These are phyloP conservation scores for Pangasianodon gigas DNA, from an alignment of 2,113 vertebrate genomes.

Conservation along the genomic window DNA sequence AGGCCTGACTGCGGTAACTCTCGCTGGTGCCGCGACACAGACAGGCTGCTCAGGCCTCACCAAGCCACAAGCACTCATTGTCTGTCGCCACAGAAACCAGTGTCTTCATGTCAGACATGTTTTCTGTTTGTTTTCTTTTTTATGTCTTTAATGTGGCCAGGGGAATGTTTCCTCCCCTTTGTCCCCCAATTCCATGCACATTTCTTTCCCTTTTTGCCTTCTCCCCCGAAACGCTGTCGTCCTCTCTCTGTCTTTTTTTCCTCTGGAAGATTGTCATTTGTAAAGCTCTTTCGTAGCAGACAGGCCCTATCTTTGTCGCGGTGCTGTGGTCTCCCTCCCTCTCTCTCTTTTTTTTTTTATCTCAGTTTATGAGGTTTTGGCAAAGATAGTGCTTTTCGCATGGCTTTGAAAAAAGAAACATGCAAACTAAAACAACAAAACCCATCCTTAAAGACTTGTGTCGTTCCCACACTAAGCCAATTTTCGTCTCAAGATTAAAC, in stretches of 20 bases:
- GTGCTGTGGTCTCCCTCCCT: slow-evolving; percentile 69
- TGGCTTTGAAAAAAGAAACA: slow-evolving; percentile 52
- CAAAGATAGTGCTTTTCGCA: slow-evolving; percentile 68
- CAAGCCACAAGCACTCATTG: slow-evolving; percentile 81
- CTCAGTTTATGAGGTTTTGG: slow-evolving; percentile 75
- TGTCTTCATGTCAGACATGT: slow-evolving; percentile 85
- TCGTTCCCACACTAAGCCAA: slow-evolving; percentile 76
- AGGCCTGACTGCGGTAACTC: slow-evolving; percentile 79
- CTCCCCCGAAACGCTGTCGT: slow-evolving; percentile 57
- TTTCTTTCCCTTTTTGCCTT: slow-evolving; percentile 66
- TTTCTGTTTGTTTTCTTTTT: slow-evolving; percentile 86
- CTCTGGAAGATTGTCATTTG: slow-evolving; percentile 73
- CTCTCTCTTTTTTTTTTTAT: slow-evolving; percentile 66
- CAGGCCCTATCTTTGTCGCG: slow-evolving; percentile 74
- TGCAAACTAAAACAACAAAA: slow-evolving; percentile 73
- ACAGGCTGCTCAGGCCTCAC: slow-evolving; percentile 75
- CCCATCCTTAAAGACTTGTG: slow-evolving; percentile 64
- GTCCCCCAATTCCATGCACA: slow-evolving; percentile 68
- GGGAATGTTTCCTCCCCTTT: slow-evolving; percentile 74
- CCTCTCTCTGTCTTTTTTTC: slow-evolving; percentile 60
- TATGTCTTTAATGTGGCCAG: slow-evolving; percentile 81
- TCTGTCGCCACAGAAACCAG: slow-evolving; percentile 84
- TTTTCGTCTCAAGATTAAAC: slow-evolving; percentile 76
- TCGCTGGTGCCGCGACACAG: slow-evolving; percentile 81
- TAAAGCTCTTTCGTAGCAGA: slow-evolving; percentile 71